Conservation (phyloP, 1,140 invertebrate genomes). For the Babylonia areolata region DNA sequence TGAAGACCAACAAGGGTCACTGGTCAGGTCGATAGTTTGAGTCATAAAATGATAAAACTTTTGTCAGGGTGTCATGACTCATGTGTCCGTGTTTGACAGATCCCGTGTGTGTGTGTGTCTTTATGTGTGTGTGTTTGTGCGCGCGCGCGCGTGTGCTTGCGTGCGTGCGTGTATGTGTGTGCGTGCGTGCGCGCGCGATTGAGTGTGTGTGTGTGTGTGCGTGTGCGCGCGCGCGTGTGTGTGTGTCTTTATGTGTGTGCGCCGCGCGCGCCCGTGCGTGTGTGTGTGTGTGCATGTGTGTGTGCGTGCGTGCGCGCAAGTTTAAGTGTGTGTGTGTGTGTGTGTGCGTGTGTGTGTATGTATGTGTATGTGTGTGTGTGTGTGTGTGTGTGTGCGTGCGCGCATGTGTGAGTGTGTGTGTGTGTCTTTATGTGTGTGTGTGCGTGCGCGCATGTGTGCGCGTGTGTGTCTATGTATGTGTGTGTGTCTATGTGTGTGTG, state of each 20-base stretch:
- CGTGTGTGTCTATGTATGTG: background rate
- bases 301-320: background rate
- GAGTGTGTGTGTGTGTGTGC: background rate
- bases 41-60: too few species aligned
- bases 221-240: background rate
- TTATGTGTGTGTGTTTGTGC: too few species aligned
- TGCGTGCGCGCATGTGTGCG: background rate
- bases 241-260: background rate
- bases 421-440: background rate
- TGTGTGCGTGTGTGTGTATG: background rate
- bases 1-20: too few species aligned
- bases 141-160: too few species aligned
- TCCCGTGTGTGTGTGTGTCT: too few species aligned
- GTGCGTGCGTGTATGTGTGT: background rate
- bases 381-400: background rate
- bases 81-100: too few species aligned
- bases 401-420: background rate
- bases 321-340: background rate
- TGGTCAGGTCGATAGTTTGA: too few species aligned
- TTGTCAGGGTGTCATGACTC: too few species aligned
- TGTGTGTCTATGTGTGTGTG: background rate
- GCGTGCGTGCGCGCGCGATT: too few species aligned
- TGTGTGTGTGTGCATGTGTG: background rate
- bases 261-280: background rate
- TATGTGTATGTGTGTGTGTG: background rate